These are phyloP conservation scores for Propithecus deckenii DNA, from an alignment of 2,797 vertebrate genomes.

Conservation along the genomic window DNA sequence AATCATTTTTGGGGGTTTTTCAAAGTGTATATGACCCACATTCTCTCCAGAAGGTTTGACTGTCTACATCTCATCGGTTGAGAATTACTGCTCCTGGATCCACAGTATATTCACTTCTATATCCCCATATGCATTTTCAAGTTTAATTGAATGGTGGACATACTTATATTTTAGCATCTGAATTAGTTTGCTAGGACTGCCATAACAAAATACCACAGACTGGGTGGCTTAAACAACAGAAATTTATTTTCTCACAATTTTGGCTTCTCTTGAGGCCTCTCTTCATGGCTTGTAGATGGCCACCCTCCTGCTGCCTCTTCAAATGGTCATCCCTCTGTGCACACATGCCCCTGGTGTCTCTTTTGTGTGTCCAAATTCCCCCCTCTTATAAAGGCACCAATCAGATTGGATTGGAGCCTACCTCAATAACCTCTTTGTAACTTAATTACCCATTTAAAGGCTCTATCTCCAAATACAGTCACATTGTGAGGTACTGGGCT, in stretches of 20 bases:
- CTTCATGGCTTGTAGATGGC: not conserved
- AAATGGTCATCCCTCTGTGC: not conserved
- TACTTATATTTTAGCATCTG: not conserved
- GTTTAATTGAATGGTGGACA: not conserved
- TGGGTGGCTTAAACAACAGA: not conserved
- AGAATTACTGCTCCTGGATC: not conserved
- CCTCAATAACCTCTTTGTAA: not conserved
- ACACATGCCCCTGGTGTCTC: not conserved
- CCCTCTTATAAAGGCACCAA: not conserved
- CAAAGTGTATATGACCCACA: not conserved
- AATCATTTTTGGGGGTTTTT: not conserved
- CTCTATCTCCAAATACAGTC: not conserved
- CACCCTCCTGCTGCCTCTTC: not conserved
- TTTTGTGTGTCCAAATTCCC: not conserved
- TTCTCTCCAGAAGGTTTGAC: not conserved
- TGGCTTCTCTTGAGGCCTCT: not conserved
- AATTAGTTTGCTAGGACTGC: not conserved
- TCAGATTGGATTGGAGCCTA: not conserved
- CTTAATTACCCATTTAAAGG: not conserved
- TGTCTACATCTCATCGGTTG: slow-evolving; percentile 15
- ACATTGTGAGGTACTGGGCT: not conserved
- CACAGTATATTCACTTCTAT: not conserved
- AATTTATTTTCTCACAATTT: not conserved
- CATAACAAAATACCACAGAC: not conserved
- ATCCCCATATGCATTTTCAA: not conserved